Base-by-base conservation (phyloP, 1,140 invertebrate species). In the Cherax destructor region DNA sequence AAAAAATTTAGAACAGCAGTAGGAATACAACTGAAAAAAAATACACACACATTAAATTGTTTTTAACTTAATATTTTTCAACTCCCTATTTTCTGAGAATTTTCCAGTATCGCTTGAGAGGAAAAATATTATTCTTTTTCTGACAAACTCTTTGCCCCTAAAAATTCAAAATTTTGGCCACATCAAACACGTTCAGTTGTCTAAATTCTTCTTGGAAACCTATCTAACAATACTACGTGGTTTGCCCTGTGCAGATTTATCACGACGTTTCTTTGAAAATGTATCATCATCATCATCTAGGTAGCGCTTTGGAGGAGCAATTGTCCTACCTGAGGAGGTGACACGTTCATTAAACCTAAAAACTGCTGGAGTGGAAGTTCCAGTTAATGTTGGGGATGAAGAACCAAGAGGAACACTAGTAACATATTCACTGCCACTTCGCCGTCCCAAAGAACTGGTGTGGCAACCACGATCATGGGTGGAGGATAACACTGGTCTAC, bases 271-370 rank as follows among this genome's bases (percentile, higher is more conserved):
- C 80, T 91, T 91, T 16, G 72, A 69, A 52, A 79, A 91, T n/a
- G 86, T 50, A 24, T 79, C 89, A 24, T 91, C 89, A 1, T 90
- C 83, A 21, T 91, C 89, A 65, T 91, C 83, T 41, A 85, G 61
- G 77, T 91, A 91, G 24, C 89, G 76, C 41, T 91, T 91, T 1
- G 89, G 89, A 50, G 89, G 89, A 47, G 89, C 89, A 79, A 91
- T 91, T 2, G 89, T 91, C 61, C 89, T 85, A 10, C 89, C 89
- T 21, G 89, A 91, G 47, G 89, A 85, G 21, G 76, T 79, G n/a
- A 69, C 89, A n/a, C 89, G 74, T 52, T 91, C 89, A 72, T 74
- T 91, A 52, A 91, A 91, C 61, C 83, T 91, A 72, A 91, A 91
- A n/a, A 85, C 89, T 61, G 76, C 83, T 52, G 83, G 89, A 21